Evolutionary conservation across 1,140 invertebrate genomes (phyloP).

Genomic region (Elymnias hypermnestra): DNA sequence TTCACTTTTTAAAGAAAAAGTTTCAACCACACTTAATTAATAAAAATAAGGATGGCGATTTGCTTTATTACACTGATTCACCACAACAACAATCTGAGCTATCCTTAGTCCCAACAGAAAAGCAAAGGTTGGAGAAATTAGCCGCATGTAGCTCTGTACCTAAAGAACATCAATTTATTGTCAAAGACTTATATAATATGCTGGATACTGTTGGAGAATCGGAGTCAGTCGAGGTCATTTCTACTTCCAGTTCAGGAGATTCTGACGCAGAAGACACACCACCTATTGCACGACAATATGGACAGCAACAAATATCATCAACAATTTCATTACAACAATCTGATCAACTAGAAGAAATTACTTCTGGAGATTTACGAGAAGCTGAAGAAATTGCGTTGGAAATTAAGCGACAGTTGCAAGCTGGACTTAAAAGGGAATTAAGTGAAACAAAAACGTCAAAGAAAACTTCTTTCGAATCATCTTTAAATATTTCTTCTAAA

Average conservation of each 20-base stretch:
- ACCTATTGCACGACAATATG: conserved; percentile 31
- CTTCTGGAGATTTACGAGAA: conserved; percentile 8
- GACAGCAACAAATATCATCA: conserved; percentile 28
- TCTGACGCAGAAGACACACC: not conserved
- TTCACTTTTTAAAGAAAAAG: conserved; percentile 31
- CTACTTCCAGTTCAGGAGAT: conserved; percentile 10
- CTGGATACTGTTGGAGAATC: conserved; percentile 21
- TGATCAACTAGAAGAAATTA: not conserved
- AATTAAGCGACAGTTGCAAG: conserved; percentile 21
- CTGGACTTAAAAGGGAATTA: conserved; percentile 15
- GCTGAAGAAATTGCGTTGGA: conserved; percentile 22
- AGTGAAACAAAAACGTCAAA: conserved; percentile 1
- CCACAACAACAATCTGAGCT: conserved; percentile 19
- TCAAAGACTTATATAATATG: conserved; percentile 36
- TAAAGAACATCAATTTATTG: conserved; percentile 36
- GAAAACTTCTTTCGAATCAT: conserved; percentile 4
- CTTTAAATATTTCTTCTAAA: conserved; percentile 18
- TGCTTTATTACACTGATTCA: conserved; percentile 23
- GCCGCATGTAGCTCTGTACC: conserved; percentile 14
- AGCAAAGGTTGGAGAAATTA: conserved; percentile 22
- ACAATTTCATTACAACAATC: not conserved
- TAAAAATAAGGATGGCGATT: conserved; percentile 20
- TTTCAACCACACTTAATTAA: conserved; percentile 7
- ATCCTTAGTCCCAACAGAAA: conserved; percentile 37
- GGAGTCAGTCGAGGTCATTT: not conserved